Evolutionary conservation across 2,113 vertebrate genomes (phyloP), one percentile per base, ranked within the genome.

Genomic region (Urocolius indicus): DNA sequence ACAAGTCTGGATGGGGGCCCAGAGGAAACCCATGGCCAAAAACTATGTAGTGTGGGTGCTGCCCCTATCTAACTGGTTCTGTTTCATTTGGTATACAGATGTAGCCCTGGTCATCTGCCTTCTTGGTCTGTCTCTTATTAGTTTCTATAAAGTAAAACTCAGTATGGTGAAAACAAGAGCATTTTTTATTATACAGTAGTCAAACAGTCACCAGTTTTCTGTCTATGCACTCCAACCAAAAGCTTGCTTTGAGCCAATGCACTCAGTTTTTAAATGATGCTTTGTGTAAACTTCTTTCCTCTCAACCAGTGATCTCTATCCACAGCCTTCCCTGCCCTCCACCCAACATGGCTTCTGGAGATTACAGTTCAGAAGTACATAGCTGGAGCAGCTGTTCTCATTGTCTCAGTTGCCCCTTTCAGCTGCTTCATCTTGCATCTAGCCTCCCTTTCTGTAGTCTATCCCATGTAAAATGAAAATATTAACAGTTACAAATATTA

Each of bases 251-350:
- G 30, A 49, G 86, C 57, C 49, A 93, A 30, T 68, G n/a, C n/a
- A 58, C 62, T 75, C 74, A 87, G 51, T 4, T 89, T 95, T 95
- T 84, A 48, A 91, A 84, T 22, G 32, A 57, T 72, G 57, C 34
- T 90, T 91, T 91, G 29, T 93, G 38, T 62, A 62, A 94, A 36
- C 46, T 96, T 87, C 32, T 72, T 46, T 94, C 34, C 24, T 84
- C 36, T n/a, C 26, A 48, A 27, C 51, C 86, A 57, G 20, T 48
- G 73, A 85, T 84, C 38, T 85, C 11, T 32, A 82, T 16, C 61
- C 81, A 73, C 80, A 78, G 22, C 2, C 16, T 23, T 41, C 23
- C 18, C 41, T 48, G 21, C 9, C 27, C 16, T 7, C 11, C 16
- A 63, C 36, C 17, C 55, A n/a, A 38, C n/a, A 62, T n/a, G 51